Evolutionary conservation across 2,888 invertebrate species (phyloP), one percentile per base, ranked within the genome.

Genomic region (Deilephila porcellus): DNA sequence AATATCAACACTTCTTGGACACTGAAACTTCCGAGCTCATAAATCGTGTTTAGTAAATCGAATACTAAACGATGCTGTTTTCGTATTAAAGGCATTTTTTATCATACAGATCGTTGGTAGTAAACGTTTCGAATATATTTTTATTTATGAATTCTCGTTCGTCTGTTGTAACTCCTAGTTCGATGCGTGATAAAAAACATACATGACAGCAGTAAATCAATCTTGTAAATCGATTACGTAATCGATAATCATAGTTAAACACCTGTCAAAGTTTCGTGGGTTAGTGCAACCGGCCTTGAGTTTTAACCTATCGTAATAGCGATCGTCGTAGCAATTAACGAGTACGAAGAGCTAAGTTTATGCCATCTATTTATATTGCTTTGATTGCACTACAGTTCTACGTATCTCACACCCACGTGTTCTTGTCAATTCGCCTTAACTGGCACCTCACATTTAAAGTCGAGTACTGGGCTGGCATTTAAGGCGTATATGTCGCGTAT

Each of bases 391-490:
- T 81, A 82, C 81, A 79, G 80, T 88, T 89, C 88, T 85, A 74
- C 76, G 84, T 86, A 86, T 78, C 76, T 80, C 76, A 80, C 84
- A 81, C 87, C 88, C 87, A 89, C 90, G 84, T 85, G 83, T 79
- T 78, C 74, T 78, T 77, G 80, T 81, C 82, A 77, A 75, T 84
- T 82, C 76, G 52, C 32, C 20, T 56, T 56, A 64, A 72, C 72
- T 56, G 67, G 60, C 71, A 70, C 53, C 56, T 20, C 53, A 59
- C n/a, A 63, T 34, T 17, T 63, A 52, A 25, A 45, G 45, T 37
- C 37, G 14, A 45, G 45, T 67, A 25, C 64, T 45, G 4, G n/a
- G 25, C 20, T 62, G 32, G 60, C 60, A 62, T 62, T 62, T 29
- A 17, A 25, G 4, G 29, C 60, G 17, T 29, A 25, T 29, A 25